phyloP scores from a whole-genome alignment of 1,140 invertebrate species.

The Drosophila kanapiae region DNA sequence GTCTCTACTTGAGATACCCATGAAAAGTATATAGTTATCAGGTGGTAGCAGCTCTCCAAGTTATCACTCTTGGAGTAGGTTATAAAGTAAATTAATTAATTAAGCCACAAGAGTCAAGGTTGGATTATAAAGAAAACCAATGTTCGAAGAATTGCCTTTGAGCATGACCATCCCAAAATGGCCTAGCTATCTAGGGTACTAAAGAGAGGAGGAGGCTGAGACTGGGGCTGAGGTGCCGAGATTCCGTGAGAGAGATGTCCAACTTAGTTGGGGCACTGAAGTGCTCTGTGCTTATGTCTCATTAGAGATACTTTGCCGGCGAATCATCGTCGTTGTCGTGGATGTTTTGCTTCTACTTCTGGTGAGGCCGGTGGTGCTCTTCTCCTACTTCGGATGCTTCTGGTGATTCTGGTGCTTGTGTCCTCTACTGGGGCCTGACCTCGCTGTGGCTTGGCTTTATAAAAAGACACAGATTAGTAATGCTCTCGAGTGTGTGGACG shows the following conservation, averaged over 20 bases:
- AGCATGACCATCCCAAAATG: background rate
- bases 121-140: background rate
- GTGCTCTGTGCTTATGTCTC: slow-evolving; percentile 78
- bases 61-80: background rate
- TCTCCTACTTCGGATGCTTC: slow-evolving; percentile 2
- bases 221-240: slow-evolving; percentile 2
- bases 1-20: slow-evolving; percentile 4
- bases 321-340: slow-evolving; percentile 46
- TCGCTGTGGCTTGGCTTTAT: slow-evolving; percentile 71
- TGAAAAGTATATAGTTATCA: slow-evolving; percentile 1
- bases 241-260: slow-evolving; percentile 51
- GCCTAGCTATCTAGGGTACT: slow-evolving; percentile 1
- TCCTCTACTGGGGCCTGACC: slow-evolving; percentile 62
- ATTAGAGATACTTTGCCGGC: slow-evolving; percentile 79
- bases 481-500: slow-evolving; percentile 63
- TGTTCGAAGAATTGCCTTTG: background rate
- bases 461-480: slow-evolving; percentile 82
- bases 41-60: background rate
- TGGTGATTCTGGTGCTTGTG: slow-evolving; percentile 2
- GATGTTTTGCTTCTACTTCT: slow-evolving; percentile 13
- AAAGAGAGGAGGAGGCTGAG: background rate
- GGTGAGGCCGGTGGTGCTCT: background rate
- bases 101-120: background rate
- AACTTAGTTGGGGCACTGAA: slow-evolving; percentile 60
- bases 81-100: background rate